phyloP scores from a whole-genome alignment of 30 jellyfish, hydroid and myxozoan species.

The Clytia hemisphaerica region DNA sequence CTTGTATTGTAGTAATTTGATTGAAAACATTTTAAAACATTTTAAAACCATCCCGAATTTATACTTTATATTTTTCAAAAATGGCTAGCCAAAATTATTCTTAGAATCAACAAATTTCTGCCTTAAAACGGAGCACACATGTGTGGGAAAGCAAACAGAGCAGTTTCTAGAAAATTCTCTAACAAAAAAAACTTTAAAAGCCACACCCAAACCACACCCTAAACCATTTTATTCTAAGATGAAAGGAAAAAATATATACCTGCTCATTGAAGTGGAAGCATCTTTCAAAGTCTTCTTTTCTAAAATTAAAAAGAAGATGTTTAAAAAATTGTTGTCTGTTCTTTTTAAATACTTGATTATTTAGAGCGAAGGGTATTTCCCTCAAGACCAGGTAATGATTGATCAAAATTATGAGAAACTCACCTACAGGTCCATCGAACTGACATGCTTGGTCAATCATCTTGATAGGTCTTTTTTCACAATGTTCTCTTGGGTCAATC shows the following conservation, averaged over 20 bases:
- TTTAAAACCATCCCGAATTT: too few relatives aligned
- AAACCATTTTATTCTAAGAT: neutral
- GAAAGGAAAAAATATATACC: neutral
- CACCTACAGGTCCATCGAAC: conserved; percentile 6
- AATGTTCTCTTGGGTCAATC: neutral
- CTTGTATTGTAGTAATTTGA: too few relatives aligned
- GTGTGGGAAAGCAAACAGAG: too few relatives aligned
- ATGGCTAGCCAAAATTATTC: too few relatives aligned
- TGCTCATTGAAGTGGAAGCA: conserved; percentile 13
- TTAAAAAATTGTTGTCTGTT: neutral
- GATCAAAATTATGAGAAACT: neutral
- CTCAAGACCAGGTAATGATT: neutral
- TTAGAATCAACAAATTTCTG: too few relatives aligned
- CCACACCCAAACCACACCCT: conserved; percentile 4
- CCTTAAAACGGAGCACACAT: too few relatives aligned
- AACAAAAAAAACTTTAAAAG: too few relatives aligned
- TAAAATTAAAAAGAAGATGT: too few relatives aligned
- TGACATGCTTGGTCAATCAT: conserved; percentile 20
- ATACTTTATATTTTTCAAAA: too few relatives aligned
- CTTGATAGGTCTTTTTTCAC: neutral
- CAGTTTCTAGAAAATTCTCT: too few relatives aligned
- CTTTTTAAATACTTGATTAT: neutral
- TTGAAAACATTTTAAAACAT: too few relatives aligned
- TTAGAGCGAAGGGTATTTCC: neutral
- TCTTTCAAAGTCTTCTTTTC: neutral